These are phyloP conservation scores for Caerostris darwini DNA, from an alignment of 1,140 invertebrate genomes.

Conservation along the genomic window DNA sequence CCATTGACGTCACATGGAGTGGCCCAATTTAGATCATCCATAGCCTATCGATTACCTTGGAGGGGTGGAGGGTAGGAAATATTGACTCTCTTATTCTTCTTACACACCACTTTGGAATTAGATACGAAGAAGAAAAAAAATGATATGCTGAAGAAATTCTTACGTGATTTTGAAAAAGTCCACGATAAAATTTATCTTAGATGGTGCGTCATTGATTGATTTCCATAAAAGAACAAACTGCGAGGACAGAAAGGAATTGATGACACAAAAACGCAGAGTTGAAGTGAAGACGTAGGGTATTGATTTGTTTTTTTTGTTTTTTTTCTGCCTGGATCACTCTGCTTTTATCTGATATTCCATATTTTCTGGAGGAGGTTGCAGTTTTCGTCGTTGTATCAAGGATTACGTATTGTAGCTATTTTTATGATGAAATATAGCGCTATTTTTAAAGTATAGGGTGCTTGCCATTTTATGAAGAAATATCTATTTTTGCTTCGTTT, in stretches of 20 bases:
- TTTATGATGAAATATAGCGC: background rate
- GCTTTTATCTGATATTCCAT: background rate
- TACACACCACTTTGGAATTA: background rate
- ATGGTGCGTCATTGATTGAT: background rate
- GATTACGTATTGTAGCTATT: background rate
- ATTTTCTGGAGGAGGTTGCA: background rate
- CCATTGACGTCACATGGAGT: constrained; percentile 46
- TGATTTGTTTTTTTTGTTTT: background rate
- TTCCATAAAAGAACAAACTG: background rate
- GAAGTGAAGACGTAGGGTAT: background rate
- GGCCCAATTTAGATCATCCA: constrained; percentile 54
- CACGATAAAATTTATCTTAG: background rate
- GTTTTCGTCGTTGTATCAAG: background rate
- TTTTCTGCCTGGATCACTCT: background rate
- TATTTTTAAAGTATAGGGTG: constrained; percentile 8
- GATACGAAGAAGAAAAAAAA: background rate
- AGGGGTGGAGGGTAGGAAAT: background rate
- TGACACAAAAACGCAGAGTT: background rate
- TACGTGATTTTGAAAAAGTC: background rate
- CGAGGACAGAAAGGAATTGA: background rate
- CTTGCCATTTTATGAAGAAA: too few relatives aligned
- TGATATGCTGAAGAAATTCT: background rate
- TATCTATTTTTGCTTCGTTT: too few relatives aligned
- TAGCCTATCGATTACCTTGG: background rate
- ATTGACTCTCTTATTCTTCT: background rate